Evolutionary conservation across 2,888 invertebrate genomes (phyloP).

Genomic region (Prosopocoilus inquinatus): DNA sequence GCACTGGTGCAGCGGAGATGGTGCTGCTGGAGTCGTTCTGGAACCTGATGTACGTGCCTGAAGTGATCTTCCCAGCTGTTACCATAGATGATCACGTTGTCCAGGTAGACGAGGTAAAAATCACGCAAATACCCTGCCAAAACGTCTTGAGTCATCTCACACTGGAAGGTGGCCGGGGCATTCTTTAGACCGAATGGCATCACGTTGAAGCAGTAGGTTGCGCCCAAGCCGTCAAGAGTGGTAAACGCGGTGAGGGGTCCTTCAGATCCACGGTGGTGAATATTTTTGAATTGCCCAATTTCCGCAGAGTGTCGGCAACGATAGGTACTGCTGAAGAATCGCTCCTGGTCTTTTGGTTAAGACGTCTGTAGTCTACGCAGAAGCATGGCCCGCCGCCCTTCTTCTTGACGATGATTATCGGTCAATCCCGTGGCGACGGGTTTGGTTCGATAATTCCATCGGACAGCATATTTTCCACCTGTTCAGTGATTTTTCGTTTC

Average conservation of each 20-base stretch:
- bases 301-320: slow-evolving; percentile 29
- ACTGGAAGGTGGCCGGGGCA: slow-evolving; percentile 34
- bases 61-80: slow-evolving; percentile 21
- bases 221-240: no score
- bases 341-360: slow-evolving; percentile 20
- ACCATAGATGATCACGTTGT: slow-evolving; percentile 32
- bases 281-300: slow-evolving; percentile 30
- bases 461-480: slow-evolving; percentile 26
- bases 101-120: slow-evolving; percentile 29
- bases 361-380: slow-evolving; percentile 27
- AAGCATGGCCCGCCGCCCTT: slow-evolving; percentile 27
- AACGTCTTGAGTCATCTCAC: slow-evolving; percentile 30
- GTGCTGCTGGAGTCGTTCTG: slow-evolving; percentile 24
- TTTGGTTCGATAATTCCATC: slow-evolving; percentile 26
- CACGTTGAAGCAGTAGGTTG: slow-evolving; percentile 32
- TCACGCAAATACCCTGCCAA: slow-evolving; percentile 22
- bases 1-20: slow-evolving; percentile 19
- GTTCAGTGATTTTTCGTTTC: slow-evolving; percentile 19
- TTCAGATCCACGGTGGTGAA: slow-evolving; percentile 36
- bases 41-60: slow-evolving; percentile 17
- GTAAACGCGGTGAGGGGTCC: slow-evolving; percentile 32
- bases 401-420: slow-evolving; percentile 28
- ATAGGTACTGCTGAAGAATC: slow-evolving; percentile 25
- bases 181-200: slow-evolving; percentile 35
- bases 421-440: slow-evolving; percentile 20